Percentiles rank a stretch among this genome's conserved stretches.
These are phyloP conservation scores for Andrena flavipes DNA, from an alignment of 2,888 invertebrate genomes.

Conservation along the genomic window DNA sequence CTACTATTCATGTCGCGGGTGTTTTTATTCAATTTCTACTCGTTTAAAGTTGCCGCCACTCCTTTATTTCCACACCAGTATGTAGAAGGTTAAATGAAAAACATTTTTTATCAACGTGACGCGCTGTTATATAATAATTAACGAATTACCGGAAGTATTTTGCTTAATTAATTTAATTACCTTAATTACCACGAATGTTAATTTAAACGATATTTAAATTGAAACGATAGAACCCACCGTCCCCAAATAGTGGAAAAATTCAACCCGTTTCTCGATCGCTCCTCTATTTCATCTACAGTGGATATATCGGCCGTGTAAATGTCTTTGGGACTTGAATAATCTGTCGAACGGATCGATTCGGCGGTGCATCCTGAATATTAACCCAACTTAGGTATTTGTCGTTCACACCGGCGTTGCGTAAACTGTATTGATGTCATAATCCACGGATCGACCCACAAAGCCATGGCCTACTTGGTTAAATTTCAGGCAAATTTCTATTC, in stretches of 20 bases:
- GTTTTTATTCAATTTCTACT: no score
- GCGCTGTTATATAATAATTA: constrained; percentile 5
- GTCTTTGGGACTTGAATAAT: constrained; percentile 42
- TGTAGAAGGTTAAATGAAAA: neutral
- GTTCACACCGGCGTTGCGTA: constrained; percentile 55
- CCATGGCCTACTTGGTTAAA: constrained; percentile 67
- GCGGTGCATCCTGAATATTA: constrained; percentile 60
- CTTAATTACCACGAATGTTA: neutral
- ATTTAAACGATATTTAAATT: neutral
- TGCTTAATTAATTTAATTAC: neutral
- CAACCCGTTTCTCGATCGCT: neutral
- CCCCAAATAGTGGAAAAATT: neutral
- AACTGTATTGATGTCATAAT: constrained; percentile 63
- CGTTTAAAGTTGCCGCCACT: no score
- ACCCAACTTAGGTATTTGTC: constrained; percentile 61
- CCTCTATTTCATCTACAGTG: constrained; percentile 16
- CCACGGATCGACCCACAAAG: constrained; percentile 53
- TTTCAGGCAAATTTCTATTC: constrained; percentile 62
- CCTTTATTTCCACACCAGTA: no score
- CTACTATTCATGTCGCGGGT: no score
- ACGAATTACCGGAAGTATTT: constrained; percentile 5
- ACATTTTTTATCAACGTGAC: neutral
- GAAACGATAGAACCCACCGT: no score
- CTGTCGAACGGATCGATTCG: constrained; percentile 29
- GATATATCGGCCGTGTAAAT: constrained; percentile 35